phyloP scores from a whole-genome alignment of 2,113 vertebrate species.

The Hassar affinis region DNA sequence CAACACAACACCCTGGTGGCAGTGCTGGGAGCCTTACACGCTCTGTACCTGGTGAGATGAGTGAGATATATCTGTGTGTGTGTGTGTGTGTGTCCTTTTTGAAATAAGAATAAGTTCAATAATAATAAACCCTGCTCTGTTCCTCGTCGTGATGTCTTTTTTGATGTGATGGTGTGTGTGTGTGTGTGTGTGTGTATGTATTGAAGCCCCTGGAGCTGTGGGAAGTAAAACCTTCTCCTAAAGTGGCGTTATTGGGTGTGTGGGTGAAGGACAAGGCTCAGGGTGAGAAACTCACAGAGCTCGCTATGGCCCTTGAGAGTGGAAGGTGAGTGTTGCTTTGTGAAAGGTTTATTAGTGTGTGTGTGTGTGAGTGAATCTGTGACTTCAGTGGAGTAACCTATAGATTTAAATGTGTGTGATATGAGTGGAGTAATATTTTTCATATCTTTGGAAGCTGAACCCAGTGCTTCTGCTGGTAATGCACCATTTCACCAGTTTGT shows the following conservation, averaged over 20 bases:
- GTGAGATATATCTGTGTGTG: neutral
- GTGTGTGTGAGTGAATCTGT: neutral
- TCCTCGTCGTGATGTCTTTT: neutral
- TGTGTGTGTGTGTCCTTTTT: too few species aligned
- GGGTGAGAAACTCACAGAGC: constrained; percentile 59
- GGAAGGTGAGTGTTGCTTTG: constrained; percentile 65
- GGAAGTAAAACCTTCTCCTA: constrained; percentile 65
- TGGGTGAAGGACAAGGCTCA: constrained; percentile 63
- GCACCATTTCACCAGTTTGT: too few species aligned
- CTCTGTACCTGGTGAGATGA: constrained; percentile 77
- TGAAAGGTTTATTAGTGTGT: neutral
- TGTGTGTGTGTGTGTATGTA: neutral
- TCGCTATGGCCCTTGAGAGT: constrained; percentile 71
- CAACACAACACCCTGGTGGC: constrained; percentile 66
- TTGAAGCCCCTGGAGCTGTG: constrained; percentile 73
- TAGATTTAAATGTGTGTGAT: neutral
- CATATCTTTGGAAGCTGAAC: neutral
- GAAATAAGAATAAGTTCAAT: neutral
- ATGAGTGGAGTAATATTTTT: neutral
- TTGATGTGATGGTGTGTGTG: neutral
- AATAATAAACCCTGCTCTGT: neutral
- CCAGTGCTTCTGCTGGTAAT: neutral
- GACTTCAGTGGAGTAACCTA: too few species aligned
- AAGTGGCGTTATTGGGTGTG: constrained; percentile 72
- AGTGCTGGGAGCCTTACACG: constrained; percentile 74